phyloP scores from a whole-genome alignment of 2,113 vertebrate species.

The Alouatta palliata region DNA sequence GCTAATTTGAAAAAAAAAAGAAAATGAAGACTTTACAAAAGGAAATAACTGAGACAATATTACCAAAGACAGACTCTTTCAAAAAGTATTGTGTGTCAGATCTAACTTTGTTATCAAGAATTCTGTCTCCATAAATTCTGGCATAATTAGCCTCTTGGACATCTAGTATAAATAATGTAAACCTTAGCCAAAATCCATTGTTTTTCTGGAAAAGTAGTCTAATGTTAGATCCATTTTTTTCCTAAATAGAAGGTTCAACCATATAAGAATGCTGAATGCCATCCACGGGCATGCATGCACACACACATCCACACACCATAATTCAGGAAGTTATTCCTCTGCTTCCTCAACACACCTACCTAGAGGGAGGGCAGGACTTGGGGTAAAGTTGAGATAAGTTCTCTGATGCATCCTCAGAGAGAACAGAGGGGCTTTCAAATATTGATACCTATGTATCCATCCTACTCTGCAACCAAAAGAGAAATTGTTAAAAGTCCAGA shows the following conservation, averaged over 20 bases:
- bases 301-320: background rate
- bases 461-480: background rate
- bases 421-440: background rate
- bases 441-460: no score
- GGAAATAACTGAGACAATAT: background rate
- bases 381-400: background rate
- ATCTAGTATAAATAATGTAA: background rate
- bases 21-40: background rate
- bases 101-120: slow-evolving; percentile 49
- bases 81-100: background rate
- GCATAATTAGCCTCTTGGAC: background rate
- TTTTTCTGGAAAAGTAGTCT: background rate
- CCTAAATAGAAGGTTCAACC: background rate
- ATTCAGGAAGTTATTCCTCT: background rate
- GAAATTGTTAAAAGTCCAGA: background rate
- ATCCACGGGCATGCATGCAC: no score
- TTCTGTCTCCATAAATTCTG: slow-evolving; percentile 11
- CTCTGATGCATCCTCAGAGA: background rate
- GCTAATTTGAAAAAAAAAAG: background rate
- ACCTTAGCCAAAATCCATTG: background rate
- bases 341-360: background rate
- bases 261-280: background rate
- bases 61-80: background rate
- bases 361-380: background rate
- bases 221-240: background rate